phyloP scores from a whole-genome alignment of 92 coral and sea anemone species.

The Bergia puertoricense region DNA sequence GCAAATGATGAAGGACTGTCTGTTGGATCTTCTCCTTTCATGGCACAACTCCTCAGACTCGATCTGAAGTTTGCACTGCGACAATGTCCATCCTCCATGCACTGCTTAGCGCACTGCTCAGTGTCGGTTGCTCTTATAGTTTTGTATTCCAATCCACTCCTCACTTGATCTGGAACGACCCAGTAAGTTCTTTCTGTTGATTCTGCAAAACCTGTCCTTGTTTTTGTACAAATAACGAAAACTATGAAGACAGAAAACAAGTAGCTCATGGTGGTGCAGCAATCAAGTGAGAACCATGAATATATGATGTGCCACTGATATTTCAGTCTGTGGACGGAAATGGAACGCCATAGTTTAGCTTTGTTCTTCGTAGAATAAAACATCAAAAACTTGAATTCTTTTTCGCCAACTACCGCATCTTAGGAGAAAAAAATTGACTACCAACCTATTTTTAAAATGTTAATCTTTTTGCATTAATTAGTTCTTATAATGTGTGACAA shows the following conservation, averaged over 20 bases:
- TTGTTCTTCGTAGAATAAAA: too few relatives aligned
- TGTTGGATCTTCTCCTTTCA: background rate
- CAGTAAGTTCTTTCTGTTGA: constrained; percentile 23
- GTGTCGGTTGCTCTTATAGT: background rate
- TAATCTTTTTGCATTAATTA: too few relatives aligned
- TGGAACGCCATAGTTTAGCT: too few relatives aligned
- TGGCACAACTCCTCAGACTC: constrained; percentile 14
- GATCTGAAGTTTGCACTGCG: constrained; percentile 15
- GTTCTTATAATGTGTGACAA: too few relatives aligned
- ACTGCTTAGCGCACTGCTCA: constrained; percentile 19
- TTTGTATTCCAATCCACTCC: background rate
- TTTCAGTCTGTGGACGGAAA: background rate
- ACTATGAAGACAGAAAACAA: background rate
- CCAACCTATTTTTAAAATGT: too few relatives aligned
- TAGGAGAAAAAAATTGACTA: too few relatives aligned
- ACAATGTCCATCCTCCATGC: background rate
- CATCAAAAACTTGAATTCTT: too few relatives aligned
- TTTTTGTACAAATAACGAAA: background rate
- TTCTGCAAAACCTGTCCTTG: background rate
- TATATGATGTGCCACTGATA: background rate
- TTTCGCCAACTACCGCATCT: background rate
- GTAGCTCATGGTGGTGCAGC: background rate
- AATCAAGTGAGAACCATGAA: background rate
- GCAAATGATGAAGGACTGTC: background rate
- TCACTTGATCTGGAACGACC: constrained; percentile 1